These are phyloP conservation scores for Theropithecus gelada DNA, from an alignment of 2,113 vertebrate genomes.

Conservation along the genomic window DNA sequence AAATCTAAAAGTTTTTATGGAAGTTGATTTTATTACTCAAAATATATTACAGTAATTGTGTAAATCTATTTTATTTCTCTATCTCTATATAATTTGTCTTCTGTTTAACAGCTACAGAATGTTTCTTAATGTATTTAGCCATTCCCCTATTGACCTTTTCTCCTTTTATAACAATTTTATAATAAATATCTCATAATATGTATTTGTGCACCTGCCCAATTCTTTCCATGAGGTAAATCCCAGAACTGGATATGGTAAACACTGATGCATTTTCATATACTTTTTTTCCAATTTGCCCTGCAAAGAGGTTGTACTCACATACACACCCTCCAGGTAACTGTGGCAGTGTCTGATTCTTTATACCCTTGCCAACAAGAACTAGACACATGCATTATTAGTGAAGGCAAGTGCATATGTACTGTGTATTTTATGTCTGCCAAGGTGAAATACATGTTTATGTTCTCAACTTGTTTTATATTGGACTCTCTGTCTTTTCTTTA, in stretches of 20 bases:
- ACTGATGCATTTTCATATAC: neutral
- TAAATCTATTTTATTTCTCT: neutral
- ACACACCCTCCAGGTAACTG: neutral
- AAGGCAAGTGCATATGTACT: neutral
- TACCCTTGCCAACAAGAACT: neutral
- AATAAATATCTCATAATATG: neutral
- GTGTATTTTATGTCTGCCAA: neutral
- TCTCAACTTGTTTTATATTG: neutral
- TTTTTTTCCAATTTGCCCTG: neutral
- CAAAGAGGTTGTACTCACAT: neutral
- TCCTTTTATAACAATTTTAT: neutral
- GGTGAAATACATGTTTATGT: neutral
- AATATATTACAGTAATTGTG: neutral
- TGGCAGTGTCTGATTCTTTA: neutral
- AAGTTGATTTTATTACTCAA: slow-evolving; percentile 41
- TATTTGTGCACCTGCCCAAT: neutral
- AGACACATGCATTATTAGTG: neutral
- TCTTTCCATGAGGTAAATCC: neutral
- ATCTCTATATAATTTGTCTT: neutral
- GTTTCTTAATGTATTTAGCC: neutral
- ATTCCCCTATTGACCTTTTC: neutral
- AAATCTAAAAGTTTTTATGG: neutral
- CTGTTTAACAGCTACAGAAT: neutral
- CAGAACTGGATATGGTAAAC: neutral
- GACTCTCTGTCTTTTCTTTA: neutral